Conservation (phyloP, 1,140 invertebrate species). For the Oncopodura yosiiana region DNA sequence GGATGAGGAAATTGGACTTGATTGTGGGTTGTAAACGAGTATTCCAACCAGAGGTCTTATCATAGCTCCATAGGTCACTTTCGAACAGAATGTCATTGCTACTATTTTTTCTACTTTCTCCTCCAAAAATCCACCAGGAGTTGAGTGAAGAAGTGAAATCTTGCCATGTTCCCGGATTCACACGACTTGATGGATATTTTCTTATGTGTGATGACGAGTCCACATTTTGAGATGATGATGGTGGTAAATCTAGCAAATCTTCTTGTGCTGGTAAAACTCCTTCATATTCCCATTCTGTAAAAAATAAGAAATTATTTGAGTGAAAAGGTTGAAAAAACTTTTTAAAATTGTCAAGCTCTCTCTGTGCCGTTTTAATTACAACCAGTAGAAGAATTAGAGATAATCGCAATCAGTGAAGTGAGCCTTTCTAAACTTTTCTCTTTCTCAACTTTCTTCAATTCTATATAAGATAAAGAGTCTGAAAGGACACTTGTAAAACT, state of each 20-base stretch:
- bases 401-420: too few species aligned
- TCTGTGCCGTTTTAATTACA: too few species aligned
- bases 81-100: not conserved
- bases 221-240: not conserved
- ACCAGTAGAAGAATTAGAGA: too few species aligned
- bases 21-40: slow-evolving; percentile 21
- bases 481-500: too few species aligned
- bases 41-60: slow-evolving; percentile 8
- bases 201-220: not conserved
- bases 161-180: slow-evolving; percentile 18
- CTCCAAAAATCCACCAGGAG: slow-evolving; percentile 30
- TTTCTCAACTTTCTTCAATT: too few species aligned
- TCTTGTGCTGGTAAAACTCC: not conserved
- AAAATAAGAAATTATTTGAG: too few species aligned
- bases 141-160: slow-evolving; percentile 7
- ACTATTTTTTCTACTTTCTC: slow-evolving; percentile 2
- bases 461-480: too few species aligned
- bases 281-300: slow-evolving; percentile 24
- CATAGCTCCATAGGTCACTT: slow-evolving; percentile 28
- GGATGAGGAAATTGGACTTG: slow-evolving; percentile 8
- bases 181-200: not conserved
- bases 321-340: too few species aligned
- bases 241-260: slow-evolving; percentile 6
- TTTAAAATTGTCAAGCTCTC: too few species aligned
- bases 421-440: too few species aligned